Percentiles rank a stretch among this genome's conserved stretches.
These are phyloP conservation scores for Sphinx pinastri DNA, from an alignment of 2,888 invertebrate genomes.

Conservation along the genomic window DNA sequence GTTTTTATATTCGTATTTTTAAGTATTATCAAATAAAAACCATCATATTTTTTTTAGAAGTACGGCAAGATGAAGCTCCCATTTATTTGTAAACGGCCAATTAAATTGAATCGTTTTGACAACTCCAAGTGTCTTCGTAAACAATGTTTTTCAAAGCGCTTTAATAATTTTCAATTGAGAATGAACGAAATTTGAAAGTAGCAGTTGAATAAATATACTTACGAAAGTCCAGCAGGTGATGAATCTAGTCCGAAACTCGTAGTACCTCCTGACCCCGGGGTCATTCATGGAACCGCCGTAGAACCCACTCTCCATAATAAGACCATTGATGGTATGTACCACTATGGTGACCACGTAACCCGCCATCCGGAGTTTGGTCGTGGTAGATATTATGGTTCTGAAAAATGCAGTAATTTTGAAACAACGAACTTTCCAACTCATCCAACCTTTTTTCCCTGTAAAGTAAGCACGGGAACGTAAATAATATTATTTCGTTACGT, in stretches of 20 bases:
- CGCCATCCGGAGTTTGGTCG: constrained; percentile 21
- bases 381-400: constrained; percentile 22
- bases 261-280: constrained; percentile 26
- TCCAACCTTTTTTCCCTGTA: too few species aligned
- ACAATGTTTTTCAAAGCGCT: too few species aligned
- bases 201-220: constrained; percentile 20
- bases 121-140: too few species aligned
- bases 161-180: background rate
- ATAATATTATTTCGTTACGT: too few species aligned
- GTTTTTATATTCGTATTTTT: too few species aligned
- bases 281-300: constrained; percentile 27
- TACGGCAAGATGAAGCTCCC: too few species aligned
- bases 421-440: background rate
- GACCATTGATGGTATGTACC: constrained; percentile 30
- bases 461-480: too few species aligned
- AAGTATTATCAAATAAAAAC: too few species aligned
- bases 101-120: too few species aligned
- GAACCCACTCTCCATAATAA: constrained; percentile 27
- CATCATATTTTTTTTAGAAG: too few species aligned
- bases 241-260: constrained; percentile 27
- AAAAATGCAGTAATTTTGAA: background rate
- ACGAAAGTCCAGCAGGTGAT: constrained; percentile 37
- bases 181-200: background rate
- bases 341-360: constrained; percentile 29
- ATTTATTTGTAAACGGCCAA: too few species aligned